Base-by-base conservation (phyloP, 2,113 vertebrate genomes). In the Podarcis raffonei region DNA sequence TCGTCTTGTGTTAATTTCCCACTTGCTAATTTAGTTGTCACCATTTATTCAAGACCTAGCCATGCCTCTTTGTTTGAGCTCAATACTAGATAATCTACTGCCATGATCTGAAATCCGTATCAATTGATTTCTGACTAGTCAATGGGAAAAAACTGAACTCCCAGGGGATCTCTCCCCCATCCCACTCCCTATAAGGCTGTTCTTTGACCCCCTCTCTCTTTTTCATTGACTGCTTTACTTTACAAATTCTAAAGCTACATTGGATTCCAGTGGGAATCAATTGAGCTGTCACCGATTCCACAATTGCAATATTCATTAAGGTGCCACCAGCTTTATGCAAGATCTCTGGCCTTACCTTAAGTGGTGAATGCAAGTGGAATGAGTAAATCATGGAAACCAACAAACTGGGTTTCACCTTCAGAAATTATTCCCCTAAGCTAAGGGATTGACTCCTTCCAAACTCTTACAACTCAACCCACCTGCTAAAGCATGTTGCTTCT, bases 71-170 rank as follows among this genome's bases (percentile, higher is more conserved):
- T 72, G 71, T 32, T 89, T 79, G 88, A 88, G 90, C 62, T 87
- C 88, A 91, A 90, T 95, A 1, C 74, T 42, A 69, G 65, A 0
- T 0, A 87, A 93, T 93, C 92, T 92, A 90, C 81, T 86, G 90
- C 84, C 92, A 87, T 91, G 83, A 94, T 95, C 87, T 94, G 93
- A 95, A 95, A 90, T 92, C 65, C 83, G 1, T 92, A 95, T 90
- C 30, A 91, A 95, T 95, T 78, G 89, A 93, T 27, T 87, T 91
- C 37, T 82, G 86, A 92, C 90, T 91, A 94, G n/a, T 9, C 6
- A 20, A 77, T 89, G 66, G 42, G 72, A 76, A 77, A 79, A 89
- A 87, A 85, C 83, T 89, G 93, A 89, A 94, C 94, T 94, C 95
- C 92, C 77, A 66, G 90, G 87, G 88, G 66, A 89, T 12, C 22